phyloP scores from a whole-genome alignment of 2,888 invertebrate species.

The Lithophane semibrunnea region DNA sequence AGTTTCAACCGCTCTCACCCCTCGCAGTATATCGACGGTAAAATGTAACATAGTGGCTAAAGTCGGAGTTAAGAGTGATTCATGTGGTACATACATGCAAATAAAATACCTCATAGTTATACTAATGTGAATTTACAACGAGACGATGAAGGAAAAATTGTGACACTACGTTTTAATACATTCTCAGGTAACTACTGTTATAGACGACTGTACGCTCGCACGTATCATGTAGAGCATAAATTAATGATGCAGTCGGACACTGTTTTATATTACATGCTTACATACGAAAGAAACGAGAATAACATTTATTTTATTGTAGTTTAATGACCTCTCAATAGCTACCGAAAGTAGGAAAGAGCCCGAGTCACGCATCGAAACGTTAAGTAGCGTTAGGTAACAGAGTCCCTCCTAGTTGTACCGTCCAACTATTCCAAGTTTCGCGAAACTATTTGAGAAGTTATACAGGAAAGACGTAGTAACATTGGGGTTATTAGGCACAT shows the following conservation, averaged over 20 bases:
- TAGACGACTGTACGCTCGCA: slow-evolving; percentile 38
- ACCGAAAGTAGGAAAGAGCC: slow-evolving; percentile 21
- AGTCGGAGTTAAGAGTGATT: slow-evolving; percentile 63
- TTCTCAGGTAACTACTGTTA: slow-evolving; percentile 48
- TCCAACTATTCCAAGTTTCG: slow-evolving; percentile 49
- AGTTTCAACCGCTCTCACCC: slow-evolving; percentile 67
- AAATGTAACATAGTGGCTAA: slow-evolving; percentile 70
- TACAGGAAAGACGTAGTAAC: slow-evolving; percentile 48
- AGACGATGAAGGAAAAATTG: slow-evolving; percentile 43
- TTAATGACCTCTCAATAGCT: slow-evolving; percentile 24
- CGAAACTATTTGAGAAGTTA: slow-evolving; percentile 56
- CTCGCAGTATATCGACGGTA: slow-evolving; percentile 72
- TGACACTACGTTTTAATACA: slow-evolving; percentile 43
- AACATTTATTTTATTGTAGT: slow-evolving; percentile 44
- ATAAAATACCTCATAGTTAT: slow-evolving; percentile 57
- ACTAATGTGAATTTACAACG: slow-evolving; percentile 54
- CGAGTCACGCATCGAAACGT: slow-evolving; percentile 49
- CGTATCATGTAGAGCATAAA: slow-evolving; percentile 42
- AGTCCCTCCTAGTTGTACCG: slow-evolving; percentile 45
- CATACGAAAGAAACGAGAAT: slow-evolving; percentile 27
- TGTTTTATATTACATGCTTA: slow-evolving; percentile 23
- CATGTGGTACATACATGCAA: slow-evolving; percentile 54
- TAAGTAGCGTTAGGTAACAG: slow-evolving; percentile 48
- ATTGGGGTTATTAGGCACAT: slow-evolving; percentile 61
- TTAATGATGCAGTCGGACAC: slow-evolving; percentile 41